These are phyloP conservation scores for Leptopilina drosophilae DNA, from an alignment of 2,888 invertebrate species.

Conservation along the genomic window DNA sequence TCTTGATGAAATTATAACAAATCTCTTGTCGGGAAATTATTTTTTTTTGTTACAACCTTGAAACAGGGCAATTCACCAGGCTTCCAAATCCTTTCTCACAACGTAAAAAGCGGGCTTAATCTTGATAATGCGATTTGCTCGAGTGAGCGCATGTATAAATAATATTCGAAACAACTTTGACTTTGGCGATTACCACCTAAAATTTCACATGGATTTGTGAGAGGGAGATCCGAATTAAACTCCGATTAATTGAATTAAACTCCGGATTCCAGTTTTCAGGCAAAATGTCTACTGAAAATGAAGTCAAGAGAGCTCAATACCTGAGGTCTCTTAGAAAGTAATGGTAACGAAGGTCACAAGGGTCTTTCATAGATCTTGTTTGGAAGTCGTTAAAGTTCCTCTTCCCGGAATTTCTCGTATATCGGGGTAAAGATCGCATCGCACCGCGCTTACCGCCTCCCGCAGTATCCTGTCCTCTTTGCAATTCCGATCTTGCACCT, in stretches of 20 bases:
- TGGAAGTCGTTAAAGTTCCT: slow-evolving; percentile 75
- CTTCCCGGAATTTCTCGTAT: slow-evolving; percentile 74
- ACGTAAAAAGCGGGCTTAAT: slow-evolving; percentile 10
- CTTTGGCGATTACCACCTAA: background rate
- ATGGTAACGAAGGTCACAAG: slow-evolving; percentile 71
- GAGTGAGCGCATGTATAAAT: slow-evolving; percentile 29
- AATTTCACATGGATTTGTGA: background rate
- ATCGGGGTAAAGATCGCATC: slow-evolving; percentile 72
- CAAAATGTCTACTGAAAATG: slow-evolving; percentile 21
- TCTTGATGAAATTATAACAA: background rate
- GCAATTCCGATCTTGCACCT: slow-evolving; percentile 76
- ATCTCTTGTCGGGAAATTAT: background rate
- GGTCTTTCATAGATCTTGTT: slow-evolving; percentile 74
- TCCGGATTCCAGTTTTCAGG: background rate
- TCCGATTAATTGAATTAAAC: background rate
- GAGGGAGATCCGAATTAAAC: too few species aligned
- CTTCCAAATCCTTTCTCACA: slow-evolving; percentile 39
- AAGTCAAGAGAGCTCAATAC: slow-evolving; percentile 37
- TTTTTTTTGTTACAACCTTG: background rate
- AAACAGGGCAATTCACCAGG: slow-evolving; percentile 32
- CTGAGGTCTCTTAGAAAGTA: slow-evolving; percentile 52
- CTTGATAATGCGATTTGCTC: slow-evolving; percentile 37
- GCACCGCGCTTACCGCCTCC: slow-evolving; percentile 62
- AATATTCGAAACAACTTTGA: slow-evolving; percentile 1
- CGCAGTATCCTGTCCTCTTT: slow-evolving; percentile 72